phyloP scores from a whole-genome alignment of 2,888 invertebrate species.

The Cataglyphis cursor region DNA sequence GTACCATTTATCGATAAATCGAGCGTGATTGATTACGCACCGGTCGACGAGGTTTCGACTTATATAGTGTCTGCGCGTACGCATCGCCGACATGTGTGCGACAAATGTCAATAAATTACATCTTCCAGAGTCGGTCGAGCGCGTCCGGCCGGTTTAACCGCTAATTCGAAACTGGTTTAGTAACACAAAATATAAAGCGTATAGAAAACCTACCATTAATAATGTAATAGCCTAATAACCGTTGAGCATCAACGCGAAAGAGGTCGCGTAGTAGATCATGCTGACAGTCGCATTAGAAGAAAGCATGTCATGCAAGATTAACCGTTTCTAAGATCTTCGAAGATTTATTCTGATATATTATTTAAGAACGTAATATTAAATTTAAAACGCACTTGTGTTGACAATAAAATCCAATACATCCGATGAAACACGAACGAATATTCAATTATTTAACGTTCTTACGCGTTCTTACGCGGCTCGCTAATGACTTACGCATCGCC shows the following conservation, averaged over 20 bases:
- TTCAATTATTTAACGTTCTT: conserved; percentile 20
- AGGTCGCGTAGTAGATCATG: conserved; percentile 1
- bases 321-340: background rate
- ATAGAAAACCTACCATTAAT: conserved; percentile 24
- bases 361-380: background rate
- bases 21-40: conserved; percentile 28
- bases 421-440: background rate
- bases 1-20: conserved; percentile 25
- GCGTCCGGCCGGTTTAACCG: conserved; percentile 6
- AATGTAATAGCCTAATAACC: conserved; percentile 48
- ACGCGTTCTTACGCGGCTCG: background rate
- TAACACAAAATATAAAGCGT: conserved; percentile 29
- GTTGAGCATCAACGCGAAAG: conserved; percentile 10
- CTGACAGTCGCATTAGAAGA: conserved; percentile 8
- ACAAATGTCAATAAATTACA: conserved; percentile 51
- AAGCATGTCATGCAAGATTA: background rate
- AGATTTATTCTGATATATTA: background rate
- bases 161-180: conserved; percentile 57
- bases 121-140: conserved; percentile 12
- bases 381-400: background rate
- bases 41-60: background rate
- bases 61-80: background rate
- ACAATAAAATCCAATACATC: background rate
- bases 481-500: conserved; percentile 10
- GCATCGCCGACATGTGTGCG: conserved; percentile 15